A percentile compares a stretch with the other conserved stretches of the same genome.
Conservation (phyloP, 1,140 invertebrate species). For the Gryon sp. region DNA sequence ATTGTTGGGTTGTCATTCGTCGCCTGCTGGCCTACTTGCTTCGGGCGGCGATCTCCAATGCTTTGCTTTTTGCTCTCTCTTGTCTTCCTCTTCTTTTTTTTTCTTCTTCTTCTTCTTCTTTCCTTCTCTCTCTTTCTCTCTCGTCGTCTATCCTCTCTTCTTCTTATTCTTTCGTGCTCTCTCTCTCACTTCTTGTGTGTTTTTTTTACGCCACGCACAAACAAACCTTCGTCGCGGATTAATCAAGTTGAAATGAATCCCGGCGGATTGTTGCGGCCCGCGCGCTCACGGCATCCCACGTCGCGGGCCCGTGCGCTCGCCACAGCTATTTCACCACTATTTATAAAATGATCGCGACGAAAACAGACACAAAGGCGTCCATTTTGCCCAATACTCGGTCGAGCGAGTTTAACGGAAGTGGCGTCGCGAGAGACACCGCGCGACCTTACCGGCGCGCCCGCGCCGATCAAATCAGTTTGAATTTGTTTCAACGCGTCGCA, state of each 20-base stretch:
- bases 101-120: too few species aligned
- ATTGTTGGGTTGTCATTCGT: conserved; percentile 78
- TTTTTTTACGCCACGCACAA: too few species aligned
- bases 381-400: conserved; percentile 75
- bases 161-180: too few species aligned
- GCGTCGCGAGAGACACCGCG: conserved; percentile 73
- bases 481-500: conserved; percentile 50
- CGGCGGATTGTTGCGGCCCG: conserved; percentile 63
- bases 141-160: too few species aligned
- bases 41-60: conserved; percentile 67
- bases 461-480: conserved; percentile 36
- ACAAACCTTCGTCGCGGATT: neutral
- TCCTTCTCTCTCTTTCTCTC: too few species aligned
- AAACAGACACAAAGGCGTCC: conserved; percentile 81
- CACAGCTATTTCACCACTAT: conserved; percentile 67
- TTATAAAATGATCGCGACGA: conserved; percentile 76
- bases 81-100: too few species aligned
- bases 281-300: conserved; percentile 68
- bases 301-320: conserved; percentile 62
- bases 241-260: conserved; percentile 9
- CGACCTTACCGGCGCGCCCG: conserved; percentile 66
- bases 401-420: conserved; percentile 76
- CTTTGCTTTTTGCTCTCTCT: too few species aligned
- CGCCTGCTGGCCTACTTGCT: conserved; percentile 76
- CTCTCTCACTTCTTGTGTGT: too few species aligned